A percentile compares a stretch with the other conserved stretches of the same genome.
phyloP scores from a whole-genome alignment of 1,140 invertebrate genomes.

The Megalonaias nervosa region DNA sequence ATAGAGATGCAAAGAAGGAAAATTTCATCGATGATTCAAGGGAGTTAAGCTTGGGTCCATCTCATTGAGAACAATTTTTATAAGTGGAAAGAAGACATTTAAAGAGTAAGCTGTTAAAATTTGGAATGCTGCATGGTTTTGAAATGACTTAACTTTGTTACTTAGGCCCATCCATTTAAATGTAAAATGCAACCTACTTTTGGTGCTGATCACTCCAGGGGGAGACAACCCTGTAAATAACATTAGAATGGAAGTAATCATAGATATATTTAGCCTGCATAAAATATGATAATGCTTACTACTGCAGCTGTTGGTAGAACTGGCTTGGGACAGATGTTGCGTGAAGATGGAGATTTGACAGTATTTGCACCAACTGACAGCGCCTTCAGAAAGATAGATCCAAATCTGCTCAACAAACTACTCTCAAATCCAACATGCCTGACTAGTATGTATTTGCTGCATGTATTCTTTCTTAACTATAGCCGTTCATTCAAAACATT shows the following conservation, averaged over 20 bases:
- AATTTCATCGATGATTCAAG: too few species aligned
- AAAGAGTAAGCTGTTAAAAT: too few species aligned
- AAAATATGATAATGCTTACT: background rate
- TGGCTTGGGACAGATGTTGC: constrained; percentile 66
- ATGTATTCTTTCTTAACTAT: background rate
- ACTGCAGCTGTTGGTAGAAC: constrained; percentile 68
- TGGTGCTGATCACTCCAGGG: background rate
- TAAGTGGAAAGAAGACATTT: too few species aligned
- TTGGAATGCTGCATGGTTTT: too few species aligned
- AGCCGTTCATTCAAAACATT: background rate
- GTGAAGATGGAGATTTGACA: constrained; percentile 72
- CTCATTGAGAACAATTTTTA: too few species aligned
- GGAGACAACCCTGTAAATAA: background rate
- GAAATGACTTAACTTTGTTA: too few species aligned
- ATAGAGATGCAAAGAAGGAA: too few species aligned
- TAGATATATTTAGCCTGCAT: background rate
- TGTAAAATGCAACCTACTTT: too few species aligned
- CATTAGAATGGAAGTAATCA: background rate
- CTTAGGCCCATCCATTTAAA: too few species aligned
- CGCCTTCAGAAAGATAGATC: constrained; percentile 69
- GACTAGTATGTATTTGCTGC: constrained; percentile 43
- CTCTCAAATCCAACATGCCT: constrained; percentile 59
- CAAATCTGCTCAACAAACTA: constrained; percentile 56
- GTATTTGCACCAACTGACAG: constrained; percentile 73
- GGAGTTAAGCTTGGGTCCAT: too few species aligned